Percentiles rank a stretch among this genome's conserved stretches.
Evolutionary conservation across 2,797 vertebrate species (phyloP).

Genomic region (Salmo trutta): DNA sequence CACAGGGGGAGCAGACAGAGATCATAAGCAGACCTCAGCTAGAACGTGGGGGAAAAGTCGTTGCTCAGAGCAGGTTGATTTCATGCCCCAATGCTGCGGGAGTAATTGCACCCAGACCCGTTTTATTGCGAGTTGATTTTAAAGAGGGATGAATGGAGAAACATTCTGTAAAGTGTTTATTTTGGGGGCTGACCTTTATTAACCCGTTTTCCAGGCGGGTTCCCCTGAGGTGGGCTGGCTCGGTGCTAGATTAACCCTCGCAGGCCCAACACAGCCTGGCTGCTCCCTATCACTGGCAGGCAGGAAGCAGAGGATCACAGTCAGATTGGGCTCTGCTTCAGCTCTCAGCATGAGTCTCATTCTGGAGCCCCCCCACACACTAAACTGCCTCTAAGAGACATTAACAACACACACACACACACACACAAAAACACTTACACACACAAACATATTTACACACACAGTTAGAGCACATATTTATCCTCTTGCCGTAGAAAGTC

Average conservation of each 20-base stretch:
- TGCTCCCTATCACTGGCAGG: conserved; percentile 77
- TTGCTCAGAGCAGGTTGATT: conserved; percentile 88
- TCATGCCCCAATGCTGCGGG: conserved; percentile 91
- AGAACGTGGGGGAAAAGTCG: conserved; percentile 76
- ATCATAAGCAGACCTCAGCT: conserved; percentile 85
- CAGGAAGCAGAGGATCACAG: conserved; percentile 84
- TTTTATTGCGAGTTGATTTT: conserved; percentile 98
- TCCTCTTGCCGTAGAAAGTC: not conserved
- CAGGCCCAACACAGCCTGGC: conserved; percentile 78
- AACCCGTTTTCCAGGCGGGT: conserved; percentile 89
- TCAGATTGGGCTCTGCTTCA: conserved; percentile 81
- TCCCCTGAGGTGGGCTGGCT: conserved; percentile 83
- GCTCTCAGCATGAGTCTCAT: conserved; percentile 68
- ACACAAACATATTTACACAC: not conserved
- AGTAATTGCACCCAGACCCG: conserved; percentile 96
- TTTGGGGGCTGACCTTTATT: conserved; percentile 98
- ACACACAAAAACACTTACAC: not conserved
- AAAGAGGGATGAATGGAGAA: conserved; percentile 92
- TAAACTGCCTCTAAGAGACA: not conserved
- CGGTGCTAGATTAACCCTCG: conserved; percentile 85
- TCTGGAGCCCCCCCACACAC: not conserved
- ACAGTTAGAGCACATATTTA: not conserved
- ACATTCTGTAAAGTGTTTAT: conserved; percentile 98
- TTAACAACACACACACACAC: not conserved
- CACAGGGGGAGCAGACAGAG: conserved; percentile 37